Base-by-base conservation (phyloP, 2,888 invertebrate genomes). In the Aphodius sticticus region DNA sequence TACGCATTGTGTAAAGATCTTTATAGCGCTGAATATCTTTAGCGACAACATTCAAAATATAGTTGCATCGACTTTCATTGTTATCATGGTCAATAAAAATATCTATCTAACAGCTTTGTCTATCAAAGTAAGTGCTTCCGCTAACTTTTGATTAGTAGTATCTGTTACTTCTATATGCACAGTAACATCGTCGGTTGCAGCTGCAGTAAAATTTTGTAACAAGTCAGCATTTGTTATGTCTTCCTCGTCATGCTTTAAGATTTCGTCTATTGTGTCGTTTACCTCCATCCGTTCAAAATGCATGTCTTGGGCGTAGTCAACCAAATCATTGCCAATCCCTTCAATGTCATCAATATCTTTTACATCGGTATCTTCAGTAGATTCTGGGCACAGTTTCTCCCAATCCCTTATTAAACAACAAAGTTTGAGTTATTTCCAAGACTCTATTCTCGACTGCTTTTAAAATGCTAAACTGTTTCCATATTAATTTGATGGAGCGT, bases 361-460 rank as follows among this genome's bases (percentile, higher is more conserved):
- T 69, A 16, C 69, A 16, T 77, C 77, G 26, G 35, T 16, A 77
- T 77, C 77, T 36, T 77, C 69, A 76, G 69, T 77, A 36, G 69
- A 77, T 77, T 77, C 2, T 77, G 16, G 77, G 69, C 2, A 77
- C 69, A 77, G 16, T 71, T 53, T 53, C 12, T 12, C 4, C 53
- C 53, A 3, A 7, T 2, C 53, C 4, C 53, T 12, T 53, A 9
- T 53, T 53, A 53, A 15, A 72, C 76, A 38, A 76, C 76, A 53
- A 53, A 53, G 53, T 76, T 76, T 76, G 2, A 76, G 4, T 76
- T 76, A 15, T 69, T 69, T 77, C 77, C 36, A 77, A 12, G 77
- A 70, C 37, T 69, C 36, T 26, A 77, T 77, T 70, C 35, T 77
- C 70, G 70, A 77, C 77, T 26, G 77, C 77, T 77, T 77, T 77